Percentiles rank a stretch among this genome's conserved stretches.
Evolutionary conservation across 2,888 invertebrate genomes (phyloP).

Genomic region (Lissonota sp.): DNA sequence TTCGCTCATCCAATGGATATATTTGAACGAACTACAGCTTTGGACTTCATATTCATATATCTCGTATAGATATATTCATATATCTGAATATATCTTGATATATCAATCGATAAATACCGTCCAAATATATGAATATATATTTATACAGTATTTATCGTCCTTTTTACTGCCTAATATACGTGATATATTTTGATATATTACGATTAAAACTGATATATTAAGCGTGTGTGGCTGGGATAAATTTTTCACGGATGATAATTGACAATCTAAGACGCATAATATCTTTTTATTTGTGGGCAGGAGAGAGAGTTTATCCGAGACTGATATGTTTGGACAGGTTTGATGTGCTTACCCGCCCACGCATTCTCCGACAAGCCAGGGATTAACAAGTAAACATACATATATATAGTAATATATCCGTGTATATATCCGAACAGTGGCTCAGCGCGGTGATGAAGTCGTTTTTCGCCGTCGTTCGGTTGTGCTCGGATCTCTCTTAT

Average conservation of each 20-base stretch:
- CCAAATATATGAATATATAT: too few relatives aligned
- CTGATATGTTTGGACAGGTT: constrained; percentile 62
- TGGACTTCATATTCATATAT: too few relatives aligned
- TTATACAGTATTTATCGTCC: too few relatives aligned
- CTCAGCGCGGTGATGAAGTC: constrained; percentile 36
- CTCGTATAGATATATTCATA: too few relatives aligned
- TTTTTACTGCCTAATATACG: neutral
- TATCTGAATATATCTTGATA: too few relatives aligned
- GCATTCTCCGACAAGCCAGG: constrained; percentile 43
- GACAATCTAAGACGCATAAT: neutral
- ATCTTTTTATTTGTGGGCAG: neutral
- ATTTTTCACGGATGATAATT: constrained; percentile 18
- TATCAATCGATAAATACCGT: too few relatives aligned
- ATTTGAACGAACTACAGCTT: too few relatives aligned
- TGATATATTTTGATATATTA: neutral
- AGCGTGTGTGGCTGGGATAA: neutral
- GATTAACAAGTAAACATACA: constrained; percentile 36
- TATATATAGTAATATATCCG: constrained; percentile 28
- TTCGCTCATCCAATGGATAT: too few relatives aligned
- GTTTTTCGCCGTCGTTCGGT: constrained; percentile 29
- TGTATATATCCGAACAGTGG: constrained; percentile 15
- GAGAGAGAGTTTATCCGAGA: constrained; percentile 36
- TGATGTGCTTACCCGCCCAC: constrained; percentile 54
- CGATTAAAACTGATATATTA: neutral
- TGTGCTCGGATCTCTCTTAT: constrained; percentile 1